Evolutionary conservation across 2,113 vertebrate genomes (phyloP), one percentile per base, ranked within the genome.

Genomic region (Sinocyclocheilus rhinocerous): DNA sequence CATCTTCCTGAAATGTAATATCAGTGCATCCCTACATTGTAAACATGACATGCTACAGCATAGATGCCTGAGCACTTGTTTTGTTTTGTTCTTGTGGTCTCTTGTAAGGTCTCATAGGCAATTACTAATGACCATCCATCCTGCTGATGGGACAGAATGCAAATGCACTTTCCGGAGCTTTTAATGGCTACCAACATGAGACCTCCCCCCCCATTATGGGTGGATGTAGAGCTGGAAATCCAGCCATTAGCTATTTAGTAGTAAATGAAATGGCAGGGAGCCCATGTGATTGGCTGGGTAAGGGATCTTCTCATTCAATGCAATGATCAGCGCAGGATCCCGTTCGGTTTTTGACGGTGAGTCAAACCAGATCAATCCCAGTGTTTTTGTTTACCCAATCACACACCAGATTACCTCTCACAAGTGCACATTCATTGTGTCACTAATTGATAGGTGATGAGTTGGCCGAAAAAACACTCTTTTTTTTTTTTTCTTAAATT

Each of bases 61-160:
- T 24, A 29, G 50, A 45, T 8, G 52, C 52, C 67, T 36, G 39
- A 29, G 75, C 11, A 6, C 50, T 52, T 61, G 63, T 20, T 52
- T 84, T 48, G 65, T 67, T 81, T 80, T 24, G 59, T 83, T 84
- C 81, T 45, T 83, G 42, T 70, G 80, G 81, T 48, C 26, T 50
- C 63, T 55, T 22, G 65, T 85, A 84, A n/a, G 84, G 72, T 84
- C 67, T 79, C 77, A 85, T 82, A 85, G 83, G 65, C 83, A 70
- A 80, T 88, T 84, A 57, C 79, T 87, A 87, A 90, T 83, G 85
- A 85, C 73, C 80, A 75, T 48, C 33, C 55, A 42, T 87, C 86
- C 83, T 88, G 87, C 87, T 85, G 85, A 90, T 75, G 75, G 87
- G 83, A 69, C 83, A 79, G 87, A 90, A 88, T 90, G 89, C 85